phyloP scores from a whole-genome alignment of 2,888 invertebrate species.

The Abrostola tripartita region DNA sequence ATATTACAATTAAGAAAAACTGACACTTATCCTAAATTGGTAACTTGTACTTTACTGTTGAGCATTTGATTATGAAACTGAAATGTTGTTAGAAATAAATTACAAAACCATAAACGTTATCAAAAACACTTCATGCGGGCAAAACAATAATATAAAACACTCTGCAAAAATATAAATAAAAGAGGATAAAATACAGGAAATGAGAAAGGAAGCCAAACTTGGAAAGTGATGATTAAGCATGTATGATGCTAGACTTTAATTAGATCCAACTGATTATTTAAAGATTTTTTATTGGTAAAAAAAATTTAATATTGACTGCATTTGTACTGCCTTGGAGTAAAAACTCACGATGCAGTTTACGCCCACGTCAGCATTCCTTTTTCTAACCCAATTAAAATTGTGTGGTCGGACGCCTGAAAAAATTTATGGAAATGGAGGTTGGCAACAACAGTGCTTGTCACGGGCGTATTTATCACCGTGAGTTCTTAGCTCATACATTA shows the following conservation, averaged over 20 bases:
- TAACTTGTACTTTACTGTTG: conserved; percentile 10
- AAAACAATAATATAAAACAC: conserved; percentile 10
- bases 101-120: conserved; percentile 43
- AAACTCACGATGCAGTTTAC: background rate
- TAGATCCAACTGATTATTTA: background rate
- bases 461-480: background rate
- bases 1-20: conserved; percentile 10
- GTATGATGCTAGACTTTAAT: background rate
- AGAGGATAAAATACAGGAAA: background rate
- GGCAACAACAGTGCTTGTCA: background rate
- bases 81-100: conserved; percentile 38
- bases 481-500: background rate
- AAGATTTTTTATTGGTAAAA: background rate
- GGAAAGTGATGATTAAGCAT: background rate
- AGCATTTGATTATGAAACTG: conserved; percentile 14
- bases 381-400: background rate
- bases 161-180: conserved; percentile 5
- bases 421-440: too few species aligned
- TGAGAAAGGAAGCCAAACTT: background rate
- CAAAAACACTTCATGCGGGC: conserved; percentile 15
- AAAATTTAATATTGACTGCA: background rate
- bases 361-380: background rate
- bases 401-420: too few species aligned
- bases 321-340: background rate
- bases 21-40: conserved; percentile 7